These are phyloP conservation scores for silkworm (Bombyx mori) DNA, from an alignment of 1,140 invertebrate species.

Conservation along the genomic window ASM3026992v2 NC_085115.1:11695501-11696000, in stretches of 20 bases:
- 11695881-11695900: no score
- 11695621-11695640: conserved; percentile 96
- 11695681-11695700: conserved; percentile 90
- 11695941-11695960: no score
- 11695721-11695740: conserved; percentile 97
- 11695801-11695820: no score
- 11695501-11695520: conserved; percentile 84
- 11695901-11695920: no score
- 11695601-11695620: conserved; percentile 95
- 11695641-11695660: conserved; percentile 92
- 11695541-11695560: conserved; percentile 91
- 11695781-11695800: no score
- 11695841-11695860: no score
- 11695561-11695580: conserved; percentile 97
- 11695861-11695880: no score
- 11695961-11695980: no score
- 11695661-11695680: conserved; percentile 94
- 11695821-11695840: no score
- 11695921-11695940: no score
- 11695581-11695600: conserved; percentile 94
- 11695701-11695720: conserved; percentile 99
- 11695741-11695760: conserved; percentile 85
- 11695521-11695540: conserved; percentile 93
- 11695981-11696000: no score
- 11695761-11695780: no score